Conservation (phyloP, 2,797 vertebrate genomes). For the Tinamus major region DNA sequence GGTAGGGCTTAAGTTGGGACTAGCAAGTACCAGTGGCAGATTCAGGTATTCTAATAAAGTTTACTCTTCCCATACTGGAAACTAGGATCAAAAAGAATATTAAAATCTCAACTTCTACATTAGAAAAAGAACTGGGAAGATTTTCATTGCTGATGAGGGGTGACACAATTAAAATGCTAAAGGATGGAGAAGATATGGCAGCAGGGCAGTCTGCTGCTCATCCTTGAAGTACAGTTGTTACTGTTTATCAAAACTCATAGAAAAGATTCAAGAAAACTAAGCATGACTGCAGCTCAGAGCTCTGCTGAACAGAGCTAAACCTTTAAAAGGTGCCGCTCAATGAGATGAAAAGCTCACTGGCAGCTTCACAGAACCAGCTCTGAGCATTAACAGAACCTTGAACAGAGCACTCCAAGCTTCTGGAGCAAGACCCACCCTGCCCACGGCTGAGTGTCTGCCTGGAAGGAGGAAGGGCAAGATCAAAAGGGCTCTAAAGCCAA, state of each 20-base stretch:
- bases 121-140: background rate
- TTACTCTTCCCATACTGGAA: background rate
- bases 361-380: background rate
- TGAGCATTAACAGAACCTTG: background rate
- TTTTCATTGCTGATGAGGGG: background rate
- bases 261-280: background rate
- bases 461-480: background rate
- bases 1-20: background rate
- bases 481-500: background rate
- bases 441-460: fast-evolving
- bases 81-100: background rate
- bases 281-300: background rate
- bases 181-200: background rate
- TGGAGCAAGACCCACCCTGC: background rate
- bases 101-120: background rate
- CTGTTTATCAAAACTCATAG: background rate
- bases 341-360: background rate
- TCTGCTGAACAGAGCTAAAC: background rate
- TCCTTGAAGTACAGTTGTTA: background rate
- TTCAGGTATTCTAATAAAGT: background rate
- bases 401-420: background rate
- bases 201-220: background rate
- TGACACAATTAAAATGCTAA: background rate
- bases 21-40: background rate
- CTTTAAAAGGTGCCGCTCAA: background rate